Conservation (phyloP, 37 sponge, comb jelly and placozoan genomes). For the Hexactinellida sp. region DNA sequence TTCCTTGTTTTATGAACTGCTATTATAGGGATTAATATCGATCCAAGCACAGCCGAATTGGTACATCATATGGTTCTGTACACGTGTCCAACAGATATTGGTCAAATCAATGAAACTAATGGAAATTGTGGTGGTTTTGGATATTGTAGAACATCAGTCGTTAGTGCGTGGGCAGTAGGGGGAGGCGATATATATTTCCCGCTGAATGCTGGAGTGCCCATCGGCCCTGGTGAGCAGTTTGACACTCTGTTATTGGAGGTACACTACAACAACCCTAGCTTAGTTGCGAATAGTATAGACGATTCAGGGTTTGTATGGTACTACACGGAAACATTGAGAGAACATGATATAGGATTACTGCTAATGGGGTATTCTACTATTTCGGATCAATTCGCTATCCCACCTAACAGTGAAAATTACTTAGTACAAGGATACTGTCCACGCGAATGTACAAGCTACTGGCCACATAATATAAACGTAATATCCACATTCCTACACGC, state of each 20-base stretch:
- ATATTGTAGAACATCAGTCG: background rate
- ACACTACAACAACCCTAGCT: slow-evolving; percentile 50
- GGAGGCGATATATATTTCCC: slow-evolving; percentile 30
- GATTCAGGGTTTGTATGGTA: background rate
- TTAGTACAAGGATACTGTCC: background rate
- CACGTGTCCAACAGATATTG: background rate
- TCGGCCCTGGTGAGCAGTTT: slow-evolving; percentile 26
- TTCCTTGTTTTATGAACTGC: too few species aligned
- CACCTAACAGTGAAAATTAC: background rate
- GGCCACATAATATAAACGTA: background rate
- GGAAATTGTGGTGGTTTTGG: background rate
- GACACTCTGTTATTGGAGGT: slow-evolving; percentile 30
- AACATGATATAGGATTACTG: background rate
- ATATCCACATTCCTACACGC: background rate
- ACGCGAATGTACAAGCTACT: background rate
- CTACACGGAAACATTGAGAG: background rate
- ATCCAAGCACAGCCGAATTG: background rate
- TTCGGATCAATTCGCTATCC: background rate
- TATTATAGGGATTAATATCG: too few species aligned
- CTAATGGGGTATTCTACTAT: background rate
- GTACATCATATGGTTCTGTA: background rate
- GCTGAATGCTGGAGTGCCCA: slow-evolving; percentile 38
- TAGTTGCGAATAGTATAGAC: background rate
- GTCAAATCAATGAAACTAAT: background rate
- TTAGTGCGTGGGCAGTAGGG: background rate